Base-by-base conservation (phyloP, 1,140 invertebrate genomes). In the Listronotus bonariensis region DNA sequence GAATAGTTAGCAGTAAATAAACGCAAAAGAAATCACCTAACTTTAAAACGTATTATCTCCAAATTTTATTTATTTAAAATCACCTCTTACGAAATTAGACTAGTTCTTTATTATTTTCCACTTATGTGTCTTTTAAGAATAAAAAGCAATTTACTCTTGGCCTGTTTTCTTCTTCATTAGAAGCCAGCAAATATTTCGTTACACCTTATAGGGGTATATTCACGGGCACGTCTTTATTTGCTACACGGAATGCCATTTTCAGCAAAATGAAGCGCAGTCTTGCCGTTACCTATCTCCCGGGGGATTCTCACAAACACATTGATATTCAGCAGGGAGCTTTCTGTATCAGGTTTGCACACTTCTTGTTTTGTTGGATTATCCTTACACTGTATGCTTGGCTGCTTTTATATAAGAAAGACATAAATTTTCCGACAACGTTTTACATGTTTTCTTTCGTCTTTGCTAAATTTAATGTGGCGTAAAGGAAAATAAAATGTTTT, bases 301-400 rank as follows among this genome's bases (percentile, higher is more conserved):
- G 58, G 48, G 58, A 52, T 26, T 34, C 36, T 32, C 34, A 18
- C 49, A 20, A 26, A 54, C 57, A 60, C 54, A 63, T 63, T 63
- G 60, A 63, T 63, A 63, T 63, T 53, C 60, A 63, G 60, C 49
- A 49, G 60, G 60, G 60, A 63, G 41, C 60, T 49, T 54, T 54
- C 60, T 63, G 43, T 63, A 63, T 63, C 60, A 54, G 60, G 60
- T 63, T 63, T 54, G 60, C 38, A 54, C 49, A 63, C 60, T 63
- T 63, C 60, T 60, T 63, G 60, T 63, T 63, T 63, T 54, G 60
- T 53, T 51, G 46, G 57, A 63, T 63, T 63, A 63, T 63, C 60
- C 60, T 55, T 63, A 54, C 57, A 60, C 15, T 55, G 53, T 65
- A 59, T 51, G 55, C 55, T 46, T 40, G 53, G 45, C 48, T 49